These are phyloP conservation scores for Rhynchomys soricoides DNA, from an alignment of 2,113 vertebrate species.

Conservation along the genomic window DNA sequence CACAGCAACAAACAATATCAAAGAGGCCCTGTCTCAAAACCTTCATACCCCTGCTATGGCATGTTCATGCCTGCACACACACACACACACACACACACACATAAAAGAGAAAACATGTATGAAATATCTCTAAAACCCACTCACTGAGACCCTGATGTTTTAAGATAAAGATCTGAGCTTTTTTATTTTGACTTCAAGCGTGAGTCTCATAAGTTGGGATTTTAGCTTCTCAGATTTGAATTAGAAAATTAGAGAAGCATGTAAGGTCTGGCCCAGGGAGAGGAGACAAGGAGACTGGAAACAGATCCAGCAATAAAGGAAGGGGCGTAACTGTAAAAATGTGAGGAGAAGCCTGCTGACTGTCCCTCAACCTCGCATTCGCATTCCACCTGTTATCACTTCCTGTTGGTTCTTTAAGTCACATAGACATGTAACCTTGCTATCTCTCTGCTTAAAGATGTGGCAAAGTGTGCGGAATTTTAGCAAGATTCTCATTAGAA, in stretches of 20 bases:
- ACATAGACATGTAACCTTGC: not conserved
- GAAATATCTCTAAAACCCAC: not conserved
- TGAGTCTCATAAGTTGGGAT: not conserved
- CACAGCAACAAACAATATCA: not conserved
- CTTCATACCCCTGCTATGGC: not conserved
- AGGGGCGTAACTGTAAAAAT: not conserved
- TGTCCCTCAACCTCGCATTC: not conserved
- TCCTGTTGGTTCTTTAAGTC: too few relatives aligned
- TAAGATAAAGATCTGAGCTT: not conserved
- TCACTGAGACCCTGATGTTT: not conserved
- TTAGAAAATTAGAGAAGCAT: not conserved
- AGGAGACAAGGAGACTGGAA: not conserved
- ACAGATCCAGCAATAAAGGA: not conserved
- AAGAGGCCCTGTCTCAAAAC: not conserved
- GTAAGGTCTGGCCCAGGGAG: not conserved
- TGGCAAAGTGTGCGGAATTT: not conserved
- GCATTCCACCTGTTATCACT: not conserved
- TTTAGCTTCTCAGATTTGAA: slow-evolving; percentile 13
- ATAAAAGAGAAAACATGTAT: not conserved
- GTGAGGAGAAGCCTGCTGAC: not conserved
- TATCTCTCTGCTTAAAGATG: not conserved
- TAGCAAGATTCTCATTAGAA: slow-evolving; percentile 4
- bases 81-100: too few relatives aligned
- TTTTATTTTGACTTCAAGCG: slow-evolving; percentile 22
- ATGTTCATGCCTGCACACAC: not conserved